Percentiles rank a stretch among this genome's conserved stretches.
phyloP scores from a whole-genome alignment of 2,113 vertebrate species.

The Laticauda colubrina region DNA sequence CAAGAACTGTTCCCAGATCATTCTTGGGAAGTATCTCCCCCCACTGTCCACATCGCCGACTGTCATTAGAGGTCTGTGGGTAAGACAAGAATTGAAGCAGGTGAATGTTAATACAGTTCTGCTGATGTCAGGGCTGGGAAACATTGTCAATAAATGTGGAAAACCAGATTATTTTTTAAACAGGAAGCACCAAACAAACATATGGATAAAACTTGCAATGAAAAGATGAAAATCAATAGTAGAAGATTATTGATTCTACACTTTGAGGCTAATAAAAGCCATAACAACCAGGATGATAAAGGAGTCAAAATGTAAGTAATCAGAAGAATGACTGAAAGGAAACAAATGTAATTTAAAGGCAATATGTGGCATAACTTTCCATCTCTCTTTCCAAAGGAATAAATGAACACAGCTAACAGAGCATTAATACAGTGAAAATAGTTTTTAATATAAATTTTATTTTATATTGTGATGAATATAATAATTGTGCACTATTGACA shows the following conservation, averaged over 20 bases:
- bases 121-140: neutral
- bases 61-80: neutral
- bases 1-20: neutral
- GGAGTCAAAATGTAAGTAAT: constrained; percentile 15
- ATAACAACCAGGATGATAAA: constrained; percentile 12
- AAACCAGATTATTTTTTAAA: neutral
- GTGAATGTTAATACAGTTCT: constrained; percentile 10
- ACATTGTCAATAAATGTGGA: constrained; percentile 19
- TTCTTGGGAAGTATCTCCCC: neutral
- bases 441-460: constrained; percentile 8
- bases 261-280: constrained; percentile 19
- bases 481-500: neutral
- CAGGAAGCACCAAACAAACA: constrained; percentile 13
- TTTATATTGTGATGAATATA: neutral
- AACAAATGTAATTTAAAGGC: neutral
- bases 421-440: neutral
- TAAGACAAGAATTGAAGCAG: neutral
- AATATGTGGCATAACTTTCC: neutral
- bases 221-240: constrained; percentile 27
- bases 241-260: constrained; percentile 5
- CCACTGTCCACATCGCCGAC: no score
- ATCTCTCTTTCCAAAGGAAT: neutral
- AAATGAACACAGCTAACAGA: neutral
- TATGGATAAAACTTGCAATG: neutral
- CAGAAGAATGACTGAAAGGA: neutral